A percentile compares a stretch with the other conserved stretches of the same genome.
Evolutionary conservation across 2,797 vertebrate genomes (phyloP).

Genomic region (Furcifer pardalis): DNA sequence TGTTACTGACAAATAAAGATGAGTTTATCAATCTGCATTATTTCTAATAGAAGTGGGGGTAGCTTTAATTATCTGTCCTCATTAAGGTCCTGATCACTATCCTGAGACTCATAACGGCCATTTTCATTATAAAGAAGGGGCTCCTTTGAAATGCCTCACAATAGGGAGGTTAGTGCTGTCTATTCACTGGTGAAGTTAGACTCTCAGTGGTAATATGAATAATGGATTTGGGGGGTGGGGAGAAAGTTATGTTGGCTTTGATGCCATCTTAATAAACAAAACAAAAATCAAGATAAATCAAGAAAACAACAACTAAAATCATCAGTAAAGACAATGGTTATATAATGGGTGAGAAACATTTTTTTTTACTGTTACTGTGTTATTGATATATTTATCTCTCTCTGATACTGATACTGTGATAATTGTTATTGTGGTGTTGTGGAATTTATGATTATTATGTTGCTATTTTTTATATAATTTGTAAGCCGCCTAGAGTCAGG

Average conservation of each 20-base stretch:
- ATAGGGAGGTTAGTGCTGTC: too few species aligned
- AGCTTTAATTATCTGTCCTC: neutral
- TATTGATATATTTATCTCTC: too few species aligned
- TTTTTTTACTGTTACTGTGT: too few species aligned
- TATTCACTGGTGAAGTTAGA: neutral
- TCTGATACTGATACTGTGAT: too few species aligned
- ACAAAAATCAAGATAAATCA: neutral
- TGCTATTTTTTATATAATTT: too few species aligned
- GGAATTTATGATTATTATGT: too few species aligned
- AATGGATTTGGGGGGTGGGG: neutral
- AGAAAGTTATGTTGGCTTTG: too few species aligned
- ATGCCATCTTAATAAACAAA: neutral
- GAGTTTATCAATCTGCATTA: neutral
- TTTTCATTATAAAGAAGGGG: neutral
- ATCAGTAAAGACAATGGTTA: neutral
- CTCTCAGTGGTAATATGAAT: neutral
- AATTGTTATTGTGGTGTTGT: too few species aligned
- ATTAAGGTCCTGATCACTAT: too few species aligned
- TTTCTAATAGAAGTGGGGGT: neutral
- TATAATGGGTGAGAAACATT: neutral
- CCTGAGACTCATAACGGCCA: neutral
- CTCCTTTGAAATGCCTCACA: neutral
- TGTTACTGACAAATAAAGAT: neutral
- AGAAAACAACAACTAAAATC: neutral
- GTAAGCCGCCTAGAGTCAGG: too few species aligned